Conservation (phyloP, 92 coral and sea anemone genomes). For the Phenganax stokvisi region DNA sequence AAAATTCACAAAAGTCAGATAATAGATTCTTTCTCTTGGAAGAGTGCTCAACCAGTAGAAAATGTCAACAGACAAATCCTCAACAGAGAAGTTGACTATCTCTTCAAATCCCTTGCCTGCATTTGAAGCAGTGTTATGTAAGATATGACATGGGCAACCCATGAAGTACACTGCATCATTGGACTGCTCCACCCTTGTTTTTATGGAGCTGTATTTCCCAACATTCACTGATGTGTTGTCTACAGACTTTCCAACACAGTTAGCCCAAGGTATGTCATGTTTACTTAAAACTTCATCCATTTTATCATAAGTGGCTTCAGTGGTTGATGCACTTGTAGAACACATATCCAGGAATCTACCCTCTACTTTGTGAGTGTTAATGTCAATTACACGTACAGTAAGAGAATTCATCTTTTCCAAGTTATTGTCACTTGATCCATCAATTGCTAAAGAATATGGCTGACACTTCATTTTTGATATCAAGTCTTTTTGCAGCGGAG, state of each 20-base stretch:
- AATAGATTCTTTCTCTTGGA: slow-evolving; percentile 44
- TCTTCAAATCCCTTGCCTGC: slow-evolving; percentile 50
- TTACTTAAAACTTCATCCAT: slow-evolving; percentile 38
- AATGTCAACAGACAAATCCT: slow-evolving; percentile 52
- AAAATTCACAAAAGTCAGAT: slow-evolving; percentile 35
- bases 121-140: slow-evolving; percentile 51
- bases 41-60: slow-evolving; percentile 59
- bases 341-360: slow-evolving; percentile 55
- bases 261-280: slow-evolving; percentile 43
- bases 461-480: slow-evolving; percentile 50
- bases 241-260: slow-evolving; percentile 53
- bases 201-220: slow-evolving; percentile 52
- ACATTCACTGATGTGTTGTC: slow-evolving; percentile 42
- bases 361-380: slow-evolving; percentile 49
- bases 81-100: slow-evolving; percentile 49
- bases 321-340: slow-evolving; percentile 55
- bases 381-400: slow-evolving; percentile 50
- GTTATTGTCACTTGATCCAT: slow-evolving; percentile 53
- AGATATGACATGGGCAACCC: slow-evolving; percentile 53
- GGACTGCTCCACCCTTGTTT: slow-evolving; percentile 48
- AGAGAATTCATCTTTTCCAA: slow-evolving; percentile 55
- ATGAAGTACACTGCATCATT: slow-evolving; percentile 54
- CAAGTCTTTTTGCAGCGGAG: slow-evolving; percentile 33
- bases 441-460: slow-evolving; percentile 44
- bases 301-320: slow-evolving; percentile 42